Evolutionary conservation across 2,888 invertebrate species (phyloP).

Genomic region (Aphodius sticticus): DNA sequence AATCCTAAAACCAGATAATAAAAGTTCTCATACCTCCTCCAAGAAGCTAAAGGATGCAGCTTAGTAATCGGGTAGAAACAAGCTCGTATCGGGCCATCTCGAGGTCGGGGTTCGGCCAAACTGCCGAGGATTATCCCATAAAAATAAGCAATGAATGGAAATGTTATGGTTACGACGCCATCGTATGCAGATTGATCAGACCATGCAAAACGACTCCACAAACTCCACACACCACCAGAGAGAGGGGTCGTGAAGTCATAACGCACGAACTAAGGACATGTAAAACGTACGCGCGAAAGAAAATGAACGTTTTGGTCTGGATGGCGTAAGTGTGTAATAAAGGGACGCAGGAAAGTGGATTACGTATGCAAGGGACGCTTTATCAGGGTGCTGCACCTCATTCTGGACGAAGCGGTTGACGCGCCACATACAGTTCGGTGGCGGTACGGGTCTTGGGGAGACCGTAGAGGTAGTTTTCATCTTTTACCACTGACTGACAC

Average conservation of each 20-base stretch:
- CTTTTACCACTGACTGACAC: conserved; percentile 46
- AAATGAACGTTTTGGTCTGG: conserved; percentile 32
- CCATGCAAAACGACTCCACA: not conserved
- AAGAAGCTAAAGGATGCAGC: not conserved
- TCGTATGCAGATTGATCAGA: conserved; percentile 36
- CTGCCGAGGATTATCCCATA: conserved; percentile 29
- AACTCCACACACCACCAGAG: not conserved
- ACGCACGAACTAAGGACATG: conserved; percentile 25
- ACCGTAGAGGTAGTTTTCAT: conserved; percentile 40
- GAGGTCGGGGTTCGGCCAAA: not conserved
- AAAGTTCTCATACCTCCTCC: too few species aligned
- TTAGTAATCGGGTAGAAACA: conserved; percentile 16
- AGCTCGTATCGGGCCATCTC: conserved; percentile 14
- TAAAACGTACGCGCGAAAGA: conserved; percentile 17
- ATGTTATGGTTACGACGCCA: conserved; percentile 31
- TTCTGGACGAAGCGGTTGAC: conserved; percentile 44
- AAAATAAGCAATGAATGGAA: conserved; percentile 36
- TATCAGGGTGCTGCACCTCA: conserved; percentile 18
- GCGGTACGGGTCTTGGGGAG: not conserved
- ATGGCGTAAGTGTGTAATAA: conserved; percentile 35
- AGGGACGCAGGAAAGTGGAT: conserved; percentile 35
- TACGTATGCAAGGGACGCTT: conserved; percentile 36
- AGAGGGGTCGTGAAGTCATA: conserved; percentile 10
- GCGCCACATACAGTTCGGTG: conserved; percentile 46
- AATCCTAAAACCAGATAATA: too few species aligned